Evolutionary conservation across 2,888 invertebrate species (phyloP), one percentile per base, ranked within the genome.

Genomic region (Morinoia aosen): DNA sequence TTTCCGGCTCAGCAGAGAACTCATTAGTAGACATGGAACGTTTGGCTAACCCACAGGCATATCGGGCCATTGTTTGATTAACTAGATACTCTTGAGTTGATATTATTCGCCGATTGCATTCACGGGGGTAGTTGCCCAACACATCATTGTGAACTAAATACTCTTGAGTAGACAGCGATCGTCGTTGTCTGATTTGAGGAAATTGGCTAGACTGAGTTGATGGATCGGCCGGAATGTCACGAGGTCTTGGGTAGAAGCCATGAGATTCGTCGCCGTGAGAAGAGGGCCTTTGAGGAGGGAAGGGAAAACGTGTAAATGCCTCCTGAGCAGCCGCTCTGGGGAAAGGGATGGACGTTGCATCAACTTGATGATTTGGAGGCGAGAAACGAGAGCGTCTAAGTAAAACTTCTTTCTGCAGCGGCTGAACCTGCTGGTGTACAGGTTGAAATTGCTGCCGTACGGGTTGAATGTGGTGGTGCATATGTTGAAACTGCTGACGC

Each of bases 351-450:
- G 76, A 33, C 25, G 76, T 25, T 16, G 25, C 76, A 76, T 33
- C 16, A 8, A 33, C 25, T 76, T 76, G 76, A 33, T 33, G 76
- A 33, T 76, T 25, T 33, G 90, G 95, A 61, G 88, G 33, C 91
- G 57, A 91, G 19, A 48, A 10, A 57, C 7, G 91, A 56, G n/a
- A 91, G 40, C 5, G 88, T 58, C 58, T 95, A 57, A 48, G 58
- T 58, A 56, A 57, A 76, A n/a, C 12, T 58, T 57, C 57, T 91
- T 61, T 76, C 56, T n/a, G 76, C 57, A 57, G 58, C 91, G 95
- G 76, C 95, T 57, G 76, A 57, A 39, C 19, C 95, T 10, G 91
- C 58, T 11, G 91, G 96, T 96, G 95, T 96, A 97, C 76, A 33
- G 76, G 76, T 8, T 16, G 76, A 76, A 76, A 76, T 33, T 76